Conservation (phyloP, 1,140 invertebrate species). For the Aphis craccivora region DNA sequence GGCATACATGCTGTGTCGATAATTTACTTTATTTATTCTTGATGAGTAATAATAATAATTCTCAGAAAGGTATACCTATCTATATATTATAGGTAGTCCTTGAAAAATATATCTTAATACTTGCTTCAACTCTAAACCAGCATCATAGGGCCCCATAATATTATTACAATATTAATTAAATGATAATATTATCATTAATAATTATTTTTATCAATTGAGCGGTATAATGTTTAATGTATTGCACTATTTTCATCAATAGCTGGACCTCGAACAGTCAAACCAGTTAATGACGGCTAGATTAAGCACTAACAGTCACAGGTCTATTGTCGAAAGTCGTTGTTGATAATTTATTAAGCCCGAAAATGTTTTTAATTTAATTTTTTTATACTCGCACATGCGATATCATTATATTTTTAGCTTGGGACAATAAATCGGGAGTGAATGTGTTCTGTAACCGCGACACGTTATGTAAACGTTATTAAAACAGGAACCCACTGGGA, state of each 20-base stretch:
- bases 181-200: background rate
- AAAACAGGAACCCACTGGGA: background rate
- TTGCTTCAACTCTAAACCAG: background rate
- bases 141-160: background rate
- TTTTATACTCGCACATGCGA: background rate
- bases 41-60: background rate
- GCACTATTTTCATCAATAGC: background rate
- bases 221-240: background rate
- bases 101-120: background rate
- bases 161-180: background rate
- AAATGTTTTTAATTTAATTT: background rate
- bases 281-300: background rate
- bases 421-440: background rate
- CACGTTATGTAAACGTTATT: slow-evolving; percentile 24
- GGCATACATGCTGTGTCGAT: background rate
- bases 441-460: slow-evolving; percentile 1
- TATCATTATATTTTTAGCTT: background rate
- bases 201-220: slow-evolving; percentile 21
- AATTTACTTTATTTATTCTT: background rate
- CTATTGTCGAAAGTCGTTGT: background rate
- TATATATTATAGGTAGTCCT: background rate
- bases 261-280: background rate
- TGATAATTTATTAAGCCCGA: background rate
- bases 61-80: background rate
- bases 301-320: background rate